Percentiles rank a stretch among this genome's conserved stretches.
Conservation (phyloP, 2,888 invertebrate species). For the Drosophila multiciliata region DNA sequence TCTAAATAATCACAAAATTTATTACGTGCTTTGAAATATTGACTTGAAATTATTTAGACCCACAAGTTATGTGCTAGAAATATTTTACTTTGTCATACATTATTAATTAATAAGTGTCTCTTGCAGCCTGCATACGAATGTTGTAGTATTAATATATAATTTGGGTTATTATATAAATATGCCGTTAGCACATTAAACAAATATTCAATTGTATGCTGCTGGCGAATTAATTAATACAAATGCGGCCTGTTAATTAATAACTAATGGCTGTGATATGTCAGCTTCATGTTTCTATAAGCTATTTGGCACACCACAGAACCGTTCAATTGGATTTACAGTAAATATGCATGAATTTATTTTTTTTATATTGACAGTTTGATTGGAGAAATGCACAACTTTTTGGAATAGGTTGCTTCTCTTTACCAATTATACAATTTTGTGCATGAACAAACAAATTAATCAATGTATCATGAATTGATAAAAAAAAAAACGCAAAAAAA, state of each 20-base stretch:
- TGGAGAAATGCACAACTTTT: not conserved
- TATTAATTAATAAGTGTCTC: slow-evolving; percentile 47
- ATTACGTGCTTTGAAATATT: not conserved
- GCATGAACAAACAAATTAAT: slow-evolving; percentile 56
- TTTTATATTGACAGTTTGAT: slow-evolving; percentile 29
- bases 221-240: slow-evolving; percentile 58
- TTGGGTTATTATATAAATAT: slow-evolving; percentile 28
- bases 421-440: slow-evolving; percentile 42
- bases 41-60: not conserved
- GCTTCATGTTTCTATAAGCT: slow-evolving; percentile 24
- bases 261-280: slow-evolving; percentile 58
- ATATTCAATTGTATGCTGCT: slow-evolving; percentile 15
- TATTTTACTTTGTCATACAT: slow-evolving; percentile 5
- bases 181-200: slow-evolving; percentile 37
- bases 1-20: not conserved
- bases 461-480: slow-evolving; percentile 38
- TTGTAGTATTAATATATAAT: slow-evolving; percentile 30
- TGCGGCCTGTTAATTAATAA: slow-evolving; percentile 68
- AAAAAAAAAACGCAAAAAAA: not conserved
- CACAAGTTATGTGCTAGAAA: not conserved
- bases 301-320: slow-evolving; percentile 6
- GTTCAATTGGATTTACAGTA: slow-evolving; percentile 10
- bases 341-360: slow-evolving; percentile 10
- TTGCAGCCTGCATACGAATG: slow-evolving; percentile 27
- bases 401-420: slow-evolving; percentile 20